A percentile compares a stretch with the other conserved stretches of the same genome.
Evolutionary conservation across 2,888 invertebrate species (phyloP).

Genomic region (Drosophila kambysellisi): DNA sequence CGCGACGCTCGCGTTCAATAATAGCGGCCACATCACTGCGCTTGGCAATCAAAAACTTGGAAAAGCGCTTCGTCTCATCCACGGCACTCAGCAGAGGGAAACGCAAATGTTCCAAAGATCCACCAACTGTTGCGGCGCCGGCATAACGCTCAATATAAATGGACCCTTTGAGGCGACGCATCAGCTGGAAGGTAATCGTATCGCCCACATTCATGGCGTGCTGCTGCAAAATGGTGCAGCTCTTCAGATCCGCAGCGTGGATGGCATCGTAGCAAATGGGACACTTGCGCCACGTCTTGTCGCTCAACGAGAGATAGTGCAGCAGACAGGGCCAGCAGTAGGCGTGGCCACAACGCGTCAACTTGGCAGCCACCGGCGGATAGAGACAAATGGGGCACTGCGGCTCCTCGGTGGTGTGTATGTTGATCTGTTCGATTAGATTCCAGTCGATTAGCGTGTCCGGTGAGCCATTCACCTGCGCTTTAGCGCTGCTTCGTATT

Average conservation of each 20-base stretch:
- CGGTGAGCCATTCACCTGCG: slow-evolving; percentile 91
- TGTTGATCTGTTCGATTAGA: slow-evolving; percentile 94
- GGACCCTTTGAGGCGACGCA: slow-evolving; percentile 92
- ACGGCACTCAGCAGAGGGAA: slow-evolving; percentile 86
- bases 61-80: slow-evolving; percentile 85
- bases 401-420: slow-evolving; percentile 88
- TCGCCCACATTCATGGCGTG: slow-evolving; percentile 87
- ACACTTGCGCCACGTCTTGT: slow-evolving; percentile 93
- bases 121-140: slow-evolving; percentile 27
- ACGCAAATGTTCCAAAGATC: slow-evolving; percentile 49
- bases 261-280: slow-evolving; percentile 96
- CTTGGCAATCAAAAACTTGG: slow-evolving; percentile 91
- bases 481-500: slow-evolving; percentile 92
- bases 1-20: slow-evolving; percentile 90
- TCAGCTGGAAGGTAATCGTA: slow-evolving; percentile 91
- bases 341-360: slow-evolving; percentile 97
- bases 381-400: slow-evolving; percentile 97
- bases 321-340: slow-evolving; percentile 98
- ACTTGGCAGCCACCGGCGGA: slow-evolving; percentile 94
- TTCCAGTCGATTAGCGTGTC: slow-evolving; percentile 97
- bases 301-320: slow-evolving; percentile 95
- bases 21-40: slow-evolving; percentile 89
- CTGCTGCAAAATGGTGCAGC: slow-evolving; percentile 86
- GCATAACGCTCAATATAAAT: slow-evolving; percentile 80
- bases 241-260: slow-evolving; percentile 92